Conservation (phyloP, 2,888 invertebrate genomes). For the Ichneumoninae sp. region DNA sequence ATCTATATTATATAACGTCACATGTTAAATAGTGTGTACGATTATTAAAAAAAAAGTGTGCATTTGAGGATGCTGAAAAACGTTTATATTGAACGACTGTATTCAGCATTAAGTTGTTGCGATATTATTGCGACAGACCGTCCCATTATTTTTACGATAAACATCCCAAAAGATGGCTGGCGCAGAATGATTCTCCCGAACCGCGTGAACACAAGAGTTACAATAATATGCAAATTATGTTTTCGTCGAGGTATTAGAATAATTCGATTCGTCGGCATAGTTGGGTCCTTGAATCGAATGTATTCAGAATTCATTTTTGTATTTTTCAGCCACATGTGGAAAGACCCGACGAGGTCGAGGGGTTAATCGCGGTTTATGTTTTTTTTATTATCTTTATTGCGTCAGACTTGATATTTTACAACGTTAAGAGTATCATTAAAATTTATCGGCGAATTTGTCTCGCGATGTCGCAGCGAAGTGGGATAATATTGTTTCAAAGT, state of each 20-base stretch:
- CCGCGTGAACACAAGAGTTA: neutral
- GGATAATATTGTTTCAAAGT: constrained; percentile 24
- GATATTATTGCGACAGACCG: neutral
- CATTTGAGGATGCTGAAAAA: constrained; percentile 6
- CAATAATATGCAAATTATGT: constrained; percentile 2
- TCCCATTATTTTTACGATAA: neutral
- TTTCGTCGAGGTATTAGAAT: constrained; percentile 7
- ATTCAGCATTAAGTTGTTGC: neutral
- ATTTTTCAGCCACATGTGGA: constrained; percentile 17
- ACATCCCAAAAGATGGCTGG: neutral
- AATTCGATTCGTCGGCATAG: neutral
- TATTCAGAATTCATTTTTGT: constrained; percentile 34
- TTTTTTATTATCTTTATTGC: constrained; percentile 19
- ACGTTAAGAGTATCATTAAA: neutral
- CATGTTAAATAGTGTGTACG: neutral
- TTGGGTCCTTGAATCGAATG: constrained; percentile 22
- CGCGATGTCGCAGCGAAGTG: neutral
- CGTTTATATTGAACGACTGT: constrained; percentile 54
- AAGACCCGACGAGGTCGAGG: constrained; percentile 15
- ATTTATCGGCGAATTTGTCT: constrained; percentile 2
- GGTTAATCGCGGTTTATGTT: neutral
- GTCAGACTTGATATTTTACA: constrained; percentile 13
- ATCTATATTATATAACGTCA: neutral
- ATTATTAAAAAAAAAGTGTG: neutral
- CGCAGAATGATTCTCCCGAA: neutral